Evolutionary conservation across 2,113 vertebrate species (phyloP), one percentile per base, ranked within the genome.

Genomic region (Puffinus mauretanicus): DNA sequence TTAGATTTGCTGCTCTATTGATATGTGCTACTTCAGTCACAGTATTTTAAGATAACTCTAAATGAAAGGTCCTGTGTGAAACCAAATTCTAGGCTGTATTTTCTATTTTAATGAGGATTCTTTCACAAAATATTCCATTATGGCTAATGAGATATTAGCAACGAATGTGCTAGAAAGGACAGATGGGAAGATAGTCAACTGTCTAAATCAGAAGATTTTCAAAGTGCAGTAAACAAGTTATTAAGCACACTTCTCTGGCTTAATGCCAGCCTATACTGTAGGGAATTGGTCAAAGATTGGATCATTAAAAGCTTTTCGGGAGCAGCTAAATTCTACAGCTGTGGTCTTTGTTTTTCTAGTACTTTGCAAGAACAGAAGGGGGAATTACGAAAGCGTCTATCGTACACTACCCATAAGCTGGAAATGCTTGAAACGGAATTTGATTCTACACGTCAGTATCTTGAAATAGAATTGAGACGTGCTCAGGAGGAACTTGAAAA

Each of bases 401-500:
- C 99, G 7, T 99, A 99, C 97, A 99, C 99, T 82, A 99, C 99
- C 71, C 99, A 99, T 98, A 99, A 99, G 95, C 98, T 99, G 97
- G 99, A 99, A 98, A 99, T 98, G 98, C 98, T 99, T 95, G 99
- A 99, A 97, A 98, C 97, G 1, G 99, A 99, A 97, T 99, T 99
- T 58, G 99, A 99, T 96, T 99, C 99, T 92, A 99, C 99, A 14
- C 98, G 99, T 82, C 99, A 99, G 97, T 99, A 99, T 97, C 98
- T 99, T 93, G 99, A 99, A 98, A 99, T 99, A 17, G 99, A 99
- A 97, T 95, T 99, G 95, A 98, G 99, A 57, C 98, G 99, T 26
- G 99, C 99, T 71, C 99, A 99, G 97, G 99, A 99, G 94, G 99
- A 99, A 95, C 98, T 99, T 95, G 99, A 99, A 98, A 99, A 99